Evolutionary conservation across 2,113 vertebrate genomes (phyloP).

Genomic region (Ia io): DNA sequence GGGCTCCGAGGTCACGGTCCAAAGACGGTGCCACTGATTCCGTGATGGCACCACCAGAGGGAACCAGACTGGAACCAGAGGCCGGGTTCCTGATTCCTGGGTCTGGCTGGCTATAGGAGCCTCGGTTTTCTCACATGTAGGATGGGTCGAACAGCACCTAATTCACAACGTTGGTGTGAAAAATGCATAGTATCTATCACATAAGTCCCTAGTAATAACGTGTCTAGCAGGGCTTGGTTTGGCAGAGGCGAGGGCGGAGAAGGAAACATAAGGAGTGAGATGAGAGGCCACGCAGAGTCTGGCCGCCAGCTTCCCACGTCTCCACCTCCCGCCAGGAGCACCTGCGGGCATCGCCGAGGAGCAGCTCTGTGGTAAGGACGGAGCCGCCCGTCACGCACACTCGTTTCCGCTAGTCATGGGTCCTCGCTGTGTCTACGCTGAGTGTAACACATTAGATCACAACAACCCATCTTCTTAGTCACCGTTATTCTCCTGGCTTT

Average conservation of each 20-base stretch:
- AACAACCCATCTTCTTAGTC: rapidly evolving
- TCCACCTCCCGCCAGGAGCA: too few relatives aligned
- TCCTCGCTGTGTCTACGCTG: not conserved
- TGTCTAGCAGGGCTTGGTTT: rapidly evolving
- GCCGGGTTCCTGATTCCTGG: not conserved
- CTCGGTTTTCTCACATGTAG: not conserved
- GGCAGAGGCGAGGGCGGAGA: not conserved
- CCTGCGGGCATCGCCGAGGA: rapidly evolving
- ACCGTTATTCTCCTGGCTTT: not conserved
- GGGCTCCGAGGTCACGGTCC: not conserved
- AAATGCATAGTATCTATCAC: rapidly evolving
- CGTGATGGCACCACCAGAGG: too few relatives aligned
- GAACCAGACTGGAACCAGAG: not conserved
- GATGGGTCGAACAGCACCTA: not conserved
- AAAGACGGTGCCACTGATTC: not conserved
- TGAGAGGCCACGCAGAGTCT: not conserved
- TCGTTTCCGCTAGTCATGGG: rapidly evolving
- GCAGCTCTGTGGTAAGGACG: too few relatives aligned
- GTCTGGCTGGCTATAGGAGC: not conserved
- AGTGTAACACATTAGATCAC: not conserved
- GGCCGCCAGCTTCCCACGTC: rapidly evolving
- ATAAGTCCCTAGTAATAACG: not conserved
- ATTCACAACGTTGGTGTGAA: not conserved
- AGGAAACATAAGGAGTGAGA: not conserved
- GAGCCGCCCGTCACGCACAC: rapidly evolving